Evolutionary conservation across 2,888 invertebrate species (phyloP), one percentile per base, ranked within the genome.

Genomic region (Macrostomum cliftonense): DNA sequence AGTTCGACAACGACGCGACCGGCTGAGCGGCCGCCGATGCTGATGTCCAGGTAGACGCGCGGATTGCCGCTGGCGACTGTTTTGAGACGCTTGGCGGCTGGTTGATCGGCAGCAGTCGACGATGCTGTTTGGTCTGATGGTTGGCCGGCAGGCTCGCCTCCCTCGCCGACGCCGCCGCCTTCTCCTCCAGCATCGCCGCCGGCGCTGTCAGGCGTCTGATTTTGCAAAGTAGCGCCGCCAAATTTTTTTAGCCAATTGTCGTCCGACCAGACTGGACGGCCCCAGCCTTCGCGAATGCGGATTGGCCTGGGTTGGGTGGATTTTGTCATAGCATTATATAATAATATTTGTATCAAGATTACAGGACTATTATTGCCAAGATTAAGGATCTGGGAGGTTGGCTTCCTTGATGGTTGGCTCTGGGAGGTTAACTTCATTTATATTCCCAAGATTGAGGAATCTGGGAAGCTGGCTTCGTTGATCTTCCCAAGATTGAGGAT

Each of bases 221-320:
- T 52, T 52, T 52, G 52, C 39, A 43, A 54, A 0, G 88, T 88
- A 64, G 84, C 84, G 1, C 91, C 91, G 1, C 91, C 89, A 74
- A 95, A 91, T 64, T 88, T 83, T 66, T 88, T 87, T n/a, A 97
- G 71, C 97, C 97, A 97, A 46, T 79, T 78, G 68, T 99, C 97
- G 65, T 95, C 95, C 0, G 91, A 83, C 97, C 97, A 99, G 1
- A 97, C 91, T 60, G 52, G 42, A 9, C 43, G 40, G 16, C 52
- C 52, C 51, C 43, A 53, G 16, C 52, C 52, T 43, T 52, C 52
- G 16, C 45, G 45, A 37, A 52, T 52, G 42, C 52, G 37, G 13
- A 52, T 28, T 19, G 52, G 51, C 39, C 53, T 28, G 28, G 5
- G 28, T 5, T 2, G 16, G 19, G 40, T 40, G 40, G 16, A 9